These are phyloP conservation scores for Nineta flava DNA, from an alignment of 2,888 invertebrate genomes.

Conservation along the genomic window DNA sequence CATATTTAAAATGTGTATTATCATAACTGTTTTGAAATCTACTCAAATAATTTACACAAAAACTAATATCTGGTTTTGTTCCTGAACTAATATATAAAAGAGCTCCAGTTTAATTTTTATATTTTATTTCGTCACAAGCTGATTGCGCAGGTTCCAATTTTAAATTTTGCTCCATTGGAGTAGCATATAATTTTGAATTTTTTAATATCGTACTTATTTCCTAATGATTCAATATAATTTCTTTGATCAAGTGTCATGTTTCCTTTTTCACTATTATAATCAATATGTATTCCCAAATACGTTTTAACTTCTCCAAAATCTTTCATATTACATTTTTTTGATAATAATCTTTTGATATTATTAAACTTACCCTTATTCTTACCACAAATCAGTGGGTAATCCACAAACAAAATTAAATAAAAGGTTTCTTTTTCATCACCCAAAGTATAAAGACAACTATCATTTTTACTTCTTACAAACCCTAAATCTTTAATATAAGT, in stretches of 20 bases:
- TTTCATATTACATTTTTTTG: neutral
- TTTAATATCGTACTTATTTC: neutral
- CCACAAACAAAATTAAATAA: constrained; percentile 6
- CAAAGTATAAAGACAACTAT: constrained; percentile 8
- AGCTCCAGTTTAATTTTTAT: constrained; percentile 11
- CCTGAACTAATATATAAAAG: constrained; percentile 17
- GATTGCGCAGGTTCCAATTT: constrained; percentile 9
- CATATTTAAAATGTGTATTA: constrained; percentile 14
- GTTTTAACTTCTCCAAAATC: neutral
- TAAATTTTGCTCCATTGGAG: constrained; percentile 9
- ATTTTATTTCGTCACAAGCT: constrained; percentile 11
- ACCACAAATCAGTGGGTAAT: too few species aligned
- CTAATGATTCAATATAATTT: neutral
- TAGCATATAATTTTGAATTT: neutral
- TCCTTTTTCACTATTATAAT: neutral
- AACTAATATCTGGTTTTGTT: constrained; percentile 18
- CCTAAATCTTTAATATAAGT: constrained; percentile 10
- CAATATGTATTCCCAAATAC: neutral
- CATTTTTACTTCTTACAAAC: constrained; percentile 8
- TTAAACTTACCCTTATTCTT: too few species aligned
- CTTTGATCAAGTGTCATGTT: neutral
- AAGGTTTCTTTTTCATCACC: neutral
- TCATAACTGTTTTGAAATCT: too few species aligned
- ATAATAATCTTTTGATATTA: neutral
- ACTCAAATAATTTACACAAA: too few species aligned